Evolutionary conservation across 2,113 vertebrate genomes (phyloP).

Genomic region (Hydrolagus affinis): DNA sequence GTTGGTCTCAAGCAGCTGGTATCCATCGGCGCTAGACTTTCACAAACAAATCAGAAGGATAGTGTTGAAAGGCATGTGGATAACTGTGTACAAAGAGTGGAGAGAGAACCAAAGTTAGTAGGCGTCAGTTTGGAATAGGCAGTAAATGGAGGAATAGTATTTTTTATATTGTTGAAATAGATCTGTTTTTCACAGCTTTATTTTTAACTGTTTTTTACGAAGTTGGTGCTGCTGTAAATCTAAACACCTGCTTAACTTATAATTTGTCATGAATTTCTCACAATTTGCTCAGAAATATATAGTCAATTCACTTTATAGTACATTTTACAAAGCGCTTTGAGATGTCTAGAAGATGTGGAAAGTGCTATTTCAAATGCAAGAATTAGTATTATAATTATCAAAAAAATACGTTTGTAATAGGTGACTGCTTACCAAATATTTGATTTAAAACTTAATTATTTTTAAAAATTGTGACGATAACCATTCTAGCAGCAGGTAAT

Average conservation of each 20-base stretch:
- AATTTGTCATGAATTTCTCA: not conserved
- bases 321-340: too few species aligned
- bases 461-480: not conserved
- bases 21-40: not conserved
- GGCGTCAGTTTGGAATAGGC: not conserved
- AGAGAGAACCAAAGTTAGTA: not conserved
- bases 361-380: too few species aligned
- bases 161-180: not conserved
- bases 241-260: not conserved
- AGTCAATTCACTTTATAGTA: too few species aligned
- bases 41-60: not conserved
- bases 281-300: too few species aligned
- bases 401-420: not conserved
- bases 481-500: not conserved
- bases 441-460: not conserved
- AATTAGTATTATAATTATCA: too few species aligned
- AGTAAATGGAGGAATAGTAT: not conserved
- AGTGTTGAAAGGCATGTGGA: not conserved
- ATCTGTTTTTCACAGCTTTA: too few species aligned
- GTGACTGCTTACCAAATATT: slow-evolving; percentile 4
- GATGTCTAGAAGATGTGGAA: too few species aligned
- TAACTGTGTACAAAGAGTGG: not conserved
- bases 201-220: not conserved
- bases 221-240: not conserved
- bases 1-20: too few species aligned